Base-by-base conservation (phyloP, 2,797 vertebrate genomes). In the Loris lydekkerianus region DNA sequence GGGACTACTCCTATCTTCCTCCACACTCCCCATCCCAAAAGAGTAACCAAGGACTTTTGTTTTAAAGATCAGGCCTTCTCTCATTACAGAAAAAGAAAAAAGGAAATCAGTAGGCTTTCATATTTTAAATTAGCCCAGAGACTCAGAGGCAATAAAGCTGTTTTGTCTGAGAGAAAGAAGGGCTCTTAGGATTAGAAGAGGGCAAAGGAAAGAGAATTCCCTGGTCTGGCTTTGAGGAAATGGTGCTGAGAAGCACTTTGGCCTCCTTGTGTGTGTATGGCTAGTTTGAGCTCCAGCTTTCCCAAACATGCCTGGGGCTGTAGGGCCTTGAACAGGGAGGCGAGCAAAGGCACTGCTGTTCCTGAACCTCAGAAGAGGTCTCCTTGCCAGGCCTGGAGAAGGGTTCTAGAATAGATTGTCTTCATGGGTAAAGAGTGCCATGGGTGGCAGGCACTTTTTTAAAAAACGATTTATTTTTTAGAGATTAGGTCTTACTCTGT, bases 21-120 rank as follows among this genome's bases (percentile, higher is more conserved):
- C 14, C 61, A 34, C 1, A 53, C 23, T 78, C 15, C 25, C n/a
- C 20, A n/a, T 46, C 21, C 53, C 61, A 17, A 81, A 88, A 85
- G 67, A 88, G 18, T 70, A 75, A 75, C 73, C 88, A 91, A 27
- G 27, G 31, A 10, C 31, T 95, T 95, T 88, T 91, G 72, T 78
- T 87, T 73, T 91, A 10, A 14, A 88, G 40, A 70, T 76, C 17
- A 84, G 43, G 61, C 9, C 58, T 82, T 93, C 37, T 61, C 17
- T 10, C 7, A 72, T 25, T 37, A 72, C n/a, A 63, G 37, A 56
- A 27, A 94, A 78, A 49, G 3, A 23, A 37, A 49, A 63, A 43
- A 49, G 31, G 5, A 77, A 73, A 89, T 56, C 23, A 93, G 86
- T 2, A 81, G 37, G 18, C 10, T 91, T 93, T 92, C 65, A 69